Base-by-base conservation (phyloP, 1,140 invertebrate genomes). In the Stegodyphus dumicola region DNA sequence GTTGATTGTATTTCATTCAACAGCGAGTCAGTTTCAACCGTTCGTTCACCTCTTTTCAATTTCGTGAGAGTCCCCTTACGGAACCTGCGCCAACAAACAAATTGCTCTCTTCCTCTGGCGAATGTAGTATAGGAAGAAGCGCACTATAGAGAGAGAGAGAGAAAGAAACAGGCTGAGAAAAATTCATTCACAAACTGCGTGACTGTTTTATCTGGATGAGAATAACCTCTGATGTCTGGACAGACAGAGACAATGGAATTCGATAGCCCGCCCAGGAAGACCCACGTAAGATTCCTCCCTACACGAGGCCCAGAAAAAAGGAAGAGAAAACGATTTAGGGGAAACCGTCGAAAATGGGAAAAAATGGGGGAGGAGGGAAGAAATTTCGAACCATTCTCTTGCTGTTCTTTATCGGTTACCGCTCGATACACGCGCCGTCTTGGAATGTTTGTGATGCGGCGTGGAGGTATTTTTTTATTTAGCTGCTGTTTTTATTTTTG, bases 181-280 rank as follows among this genome's bases (percentile, higher is more conserved):
- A 79, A 79, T 79, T 79, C 77, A 79, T 79, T 79, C 77, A 79
- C 77, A 79, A 70, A 79, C 49, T 70, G n/a, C 77, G 77, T 79
- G 77, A 79, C 77, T 79, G 65, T 70, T 79, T 79, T 70, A 70
- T 70, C 53, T 17, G 66, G 56, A 79, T 79, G 77, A 54, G 77
- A 79, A 69, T 79, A 79, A 79, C 77, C 77, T 70, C 13, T 69
- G 77, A 79, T 66, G 77, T 64, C 18, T 33, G 18, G 66, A 69
- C 7, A 9, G 17, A 13, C 11, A 69, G 75, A 77, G 75, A 77
- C 75, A 77, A 77, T 66, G 75, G 75, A 77, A 77, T 77, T 77
- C 75, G 75, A 77, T 77, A 77, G 51, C 73, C n/a, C 73, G 51
- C 49, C 17, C 52, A 18, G 54, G 60, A 54, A 51, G 18, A 56